phyloP scores from a whole-genome alignment of 2,888 invertebrate genomes.

The Euplexia lucipara region DNA sequence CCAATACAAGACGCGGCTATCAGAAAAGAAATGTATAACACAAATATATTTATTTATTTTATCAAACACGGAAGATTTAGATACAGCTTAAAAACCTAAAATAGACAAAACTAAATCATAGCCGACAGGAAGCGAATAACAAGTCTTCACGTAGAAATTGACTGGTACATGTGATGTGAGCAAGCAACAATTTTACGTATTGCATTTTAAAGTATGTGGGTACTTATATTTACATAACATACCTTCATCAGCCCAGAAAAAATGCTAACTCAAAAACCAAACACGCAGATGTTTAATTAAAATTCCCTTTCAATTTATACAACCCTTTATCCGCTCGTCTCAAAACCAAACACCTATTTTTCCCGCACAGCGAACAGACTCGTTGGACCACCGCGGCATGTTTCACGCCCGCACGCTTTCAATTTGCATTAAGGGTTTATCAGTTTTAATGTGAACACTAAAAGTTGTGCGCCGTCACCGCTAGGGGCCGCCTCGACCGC shows the following conservation, averaged over 20 bases:
- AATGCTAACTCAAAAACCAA: background rate
- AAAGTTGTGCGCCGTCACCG: conserved; percentile 67
- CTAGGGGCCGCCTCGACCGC: conserved; percentile 53
- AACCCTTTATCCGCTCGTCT: conserved; percentile 39
- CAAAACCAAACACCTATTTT: conserved; percentile 51
- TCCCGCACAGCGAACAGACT: conserved; percentile 43
- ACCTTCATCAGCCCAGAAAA: conserved; percentile 1
- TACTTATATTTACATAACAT: too few species aligned
- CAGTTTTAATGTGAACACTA: conserved; percentile 73
- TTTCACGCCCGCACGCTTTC: conserved; percentile 73
- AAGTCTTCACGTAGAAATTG: too few species aligned
- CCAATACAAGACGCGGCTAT: background rate
- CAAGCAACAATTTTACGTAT: too few species aligned
- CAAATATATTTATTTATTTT: too few species aligned
- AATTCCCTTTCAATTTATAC: conserved; percentile 34
- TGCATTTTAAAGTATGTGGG: too few species aligned
- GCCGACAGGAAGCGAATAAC: too few species aligned
- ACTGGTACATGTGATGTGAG: too few species aligned
- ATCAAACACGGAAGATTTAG: too few species aligned
- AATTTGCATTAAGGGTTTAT: conserved; percentile 77
- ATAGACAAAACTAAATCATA: too few species aligned
- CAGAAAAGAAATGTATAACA: background rate
- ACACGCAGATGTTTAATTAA: conserved; percentile 33
- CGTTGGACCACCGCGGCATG: conserved; percentile 62
- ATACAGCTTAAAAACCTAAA: too few species aligned